These are phyloP conservation scores for Dendrolimus pini DNA, from an alignment of 2,888 invertebrate genomes.

Conservation along the genomic window DNA sequence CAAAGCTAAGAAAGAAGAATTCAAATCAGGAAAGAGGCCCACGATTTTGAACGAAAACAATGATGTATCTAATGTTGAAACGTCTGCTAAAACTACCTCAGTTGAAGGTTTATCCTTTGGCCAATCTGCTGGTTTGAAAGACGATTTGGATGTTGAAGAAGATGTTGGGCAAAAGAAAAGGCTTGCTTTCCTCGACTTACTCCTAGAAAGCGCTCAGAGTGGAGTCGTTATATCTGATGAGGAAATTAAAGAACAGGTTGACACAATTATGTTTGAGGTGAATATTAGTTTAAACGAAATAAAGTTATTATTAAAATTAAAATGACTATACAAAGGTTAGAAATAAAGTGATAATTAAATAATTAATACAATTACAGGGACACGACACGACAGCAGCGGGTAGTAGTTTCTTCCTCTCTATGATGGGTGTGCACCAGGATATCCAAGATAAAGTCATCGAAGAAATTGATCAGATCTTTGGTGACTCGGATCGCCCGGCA, in stretches of 20 bases:
- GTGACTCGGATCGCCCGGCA: conserved; percentile 83
- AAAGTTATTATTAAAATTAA: neutral
- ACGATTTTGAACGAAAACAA: conserved; percentile 36
- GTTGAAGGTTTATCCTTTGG: conserved; percentile 84
- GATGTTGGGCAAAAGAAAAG: conserved; percentile 89
- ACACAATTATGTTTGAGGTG: conserved; percentile 92
- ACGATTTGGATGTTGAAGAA: conserved; percentile 88
- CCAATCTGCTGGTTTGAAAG: conserved; percentile 83
- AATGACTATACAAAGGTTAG: neutral
- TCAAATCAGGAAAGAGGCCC: conserved; percentile 78
- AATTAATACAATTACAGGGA: conserved; percentile 62
- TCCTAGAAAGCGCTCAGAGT: conserved; percentile 86
- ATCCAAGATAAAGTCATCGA: conserved; percentile 84
- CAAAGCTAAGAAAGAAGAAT: conserved; percentile 85
- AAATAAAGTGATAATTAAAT: neutral
- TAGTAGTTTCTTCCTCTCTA: conserved; percentile 87
- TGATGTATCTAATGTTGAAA: conserved; percentile 28
- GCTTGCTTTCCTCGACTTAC: conserved; percentile 90
- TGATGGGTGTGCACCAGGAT: conserved; percentile 85
- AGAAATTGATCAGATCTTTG: conserved; percentile 85
- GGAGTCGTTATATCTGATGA: conserved; percentile 83
- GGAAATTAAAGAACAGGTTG: conserved; percentile 89
- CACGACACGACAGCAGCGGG: conserved; percentile 90
- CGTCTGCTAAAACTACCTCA: conserved; percentile 43
- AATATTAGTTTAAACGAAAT: conserved; percentile 11